Evolutionary conservation across 2,797 vertebrate species (phyloP), one percentile per base, ranked within the genome.

Genomic region (Dryobates pubescens): DNA sequence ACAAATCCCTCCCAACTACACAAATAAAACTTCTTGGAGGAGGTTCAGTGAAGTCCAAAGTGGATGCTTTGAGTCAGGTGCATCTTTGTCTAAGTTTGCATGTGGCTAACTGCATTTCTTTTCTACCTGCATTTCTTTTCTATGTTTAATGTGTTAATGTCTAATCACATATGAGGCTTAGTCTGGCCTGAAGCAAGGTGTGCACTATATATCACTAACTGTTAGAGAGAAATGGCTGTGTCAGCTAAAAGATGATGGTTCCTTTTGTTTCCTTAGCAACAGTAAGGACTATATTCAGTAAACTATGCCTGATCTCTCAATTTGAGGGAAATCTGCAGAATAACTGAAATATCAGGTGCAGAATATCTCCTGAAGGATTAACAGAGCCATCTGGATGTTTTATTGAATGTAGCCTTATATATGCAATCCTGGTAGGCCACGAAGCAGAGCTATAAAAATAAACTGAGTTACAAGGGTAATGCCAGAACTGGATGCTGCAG

Each of bases 151-250:
- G 17, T 57, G 36, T 62, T 93, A 41, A 10, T 62, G 30, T 61
- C 57, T 79, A 75, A 41, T 51, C 30, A 15, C 17, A 7, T 6
- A 24, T 13, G 43, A 82, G 22, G 15, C 20, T 76, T 70, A 53
- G 47, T 73, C 34, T 92, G 49, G 56, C 77, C 82, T 90, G 57
- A 82, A 95, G 69, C 61, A 34, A 82, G 58, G 18, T 74, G 8
- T 53, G 65, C 56, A n/a, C 30, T 88, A 7, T n/a, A 14, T 80
- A 49, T 69, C 80, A 70, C 24, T 56, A 71, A 3, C 47, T 77
- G 34, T 69, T 71, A 74, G 30, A 0, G 9, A 82, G 32, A 71
- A 76, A 74, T 71, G 59, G 61, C 32, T 23, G 9, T 43, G n/a
- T 45, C 27, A 8, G 0, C n/a, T 43, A 10, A 73, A 84, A 34